A percentile compares a stretch with the other conserved stretches of the same genome.
phyloP scores from a whole-genome alignment of 2,113 vertebrate genomes.

The Tyrannus savana region DNA sequence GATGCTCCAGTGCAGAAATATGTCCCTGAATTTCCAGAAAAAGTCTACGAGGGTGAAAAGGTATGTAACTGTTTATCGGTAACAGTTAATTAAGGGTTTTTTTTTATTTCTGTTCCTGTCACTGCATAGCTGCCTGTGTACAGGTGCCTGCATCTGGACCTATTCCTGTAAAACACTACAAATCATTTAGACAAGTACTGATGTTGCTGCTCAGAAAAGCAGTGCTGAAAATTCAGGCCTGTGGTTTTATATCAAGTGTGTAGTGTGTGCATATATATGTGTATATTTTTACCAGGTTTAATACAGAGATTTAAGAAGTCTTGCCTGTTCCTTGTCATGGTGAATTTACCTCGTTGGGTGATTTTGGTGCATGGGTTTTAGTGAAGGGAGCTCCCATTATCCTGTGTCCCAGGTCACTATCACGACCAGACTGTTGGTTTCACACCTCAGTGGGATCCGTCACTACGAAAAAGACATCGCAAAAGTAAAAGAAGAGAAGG shows the following conservation, averaged over 20 bases:
- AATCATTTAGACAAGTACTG: background rate
- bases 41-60: conserved; percentile 89
- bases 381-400: background rate
- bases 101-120: background rate
- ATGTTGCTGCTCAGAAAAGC: background rate
- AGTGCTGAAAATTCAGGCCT: background rate
- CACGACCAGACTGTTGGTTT: conserved; percentile 89
- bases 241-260: background rate
- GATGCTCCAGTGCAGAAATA: conserved; percentile 93
- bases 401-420: conserved; percentile 83
- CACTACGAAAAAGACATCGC: conserved; percentile 94
- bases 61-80: conserved; percentile 67
- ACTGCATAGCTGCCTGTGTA: background rate
- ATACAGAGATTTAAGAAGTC: background rate
- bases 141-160: background rate
- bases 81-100: background rate
- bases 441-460: conserved; percentile 95
- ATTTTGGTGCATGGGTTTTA: background rate
- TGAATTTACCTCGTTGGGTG: background rate
- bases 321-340: background rate
- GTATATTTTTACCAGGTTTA: background rate
- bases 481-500: conserved; percentile 90
- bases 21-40: conserved; percentile 94
- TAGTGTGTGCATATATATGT: fast-evolving
- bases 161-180: background rate